A percentile compares a stretch with the other conserved stretches of the same genome.
Conservation (phyloP, 2,797 vertebrate species). For the Gallinago stenura region DNA sequence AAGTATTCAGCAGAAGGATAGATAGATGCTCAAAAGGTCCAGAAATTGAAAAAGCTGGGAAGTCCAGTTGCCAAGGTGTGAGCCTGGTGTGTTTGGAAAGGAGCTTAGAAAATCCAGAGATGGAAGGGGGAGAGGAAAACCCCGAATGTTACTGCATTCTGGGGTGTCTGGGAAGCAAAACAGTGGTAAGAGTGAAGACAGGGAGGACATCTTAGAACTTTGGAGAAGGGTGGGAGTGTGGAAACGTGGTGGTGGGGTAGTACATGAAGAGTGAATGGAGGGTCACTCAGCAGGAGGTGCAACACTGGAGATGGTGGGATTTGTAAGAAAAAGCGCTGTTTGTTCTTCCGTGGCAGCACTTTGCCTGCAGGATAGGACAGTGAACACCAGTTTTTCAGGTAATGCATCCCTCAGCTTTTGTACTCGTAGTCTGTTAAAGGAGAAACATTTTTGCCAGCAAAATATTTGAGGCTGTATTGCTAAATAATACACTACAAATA, state of each 20-base stretch:
- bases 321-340: background rate
- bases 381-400: background rate
- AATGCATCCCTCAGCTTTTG: background rate
- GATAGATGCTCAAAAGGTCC: background rate
- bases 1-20: background rate
- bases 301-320: background rate
- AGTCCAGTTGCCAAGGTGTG: background rate
- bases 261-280: background rate
- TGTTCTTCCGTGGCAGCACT: background rate
- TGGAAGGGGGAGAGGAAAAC: too few species aligned
- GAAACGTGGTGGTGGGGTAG: background rate
- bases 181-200: too few species aligned
- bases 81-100: background rate
- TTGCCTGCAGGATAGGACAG: background rate
- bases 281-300: background rate
- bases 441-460: background rate
- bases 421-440: background rate
- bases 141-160: too few species aligned
- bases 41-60: background rate
- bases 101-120: too few species aligned
- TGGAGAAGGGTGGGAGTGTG: background rate
- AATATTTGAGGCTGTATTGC: background rate
- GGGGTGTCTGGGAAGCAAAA: too few species aligned
- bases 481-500: background rate
- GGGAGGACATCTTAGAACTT: fast-evolving